Evolutionary conservation across 1,140 invertebrate genomes (phyloP), one percentile per base, ranked within the genome.

Genomic region (Scylla paramamosain): DNA sequence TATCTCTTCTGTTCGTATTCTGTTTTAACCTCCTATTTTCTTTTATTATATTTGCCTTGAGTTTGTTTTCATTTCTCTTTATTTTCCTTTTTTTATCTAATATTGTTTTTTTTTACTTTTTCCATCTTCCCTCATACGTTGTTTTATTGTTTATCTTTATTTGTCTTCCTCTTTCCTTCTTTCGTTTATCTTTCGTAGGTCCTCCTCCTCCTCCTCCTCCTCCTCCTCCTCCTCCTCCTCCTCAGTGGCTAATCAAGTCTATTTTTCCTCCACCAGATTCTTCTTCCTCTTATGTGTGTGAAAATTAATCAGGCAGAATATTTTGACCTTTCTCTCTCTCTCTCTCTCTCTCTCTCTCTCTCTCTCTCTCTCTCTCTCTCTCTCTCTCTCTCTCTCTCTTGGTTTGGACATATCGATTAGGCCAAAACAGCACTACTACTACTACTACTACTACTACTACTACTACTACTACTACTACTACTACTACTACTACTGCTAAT

Each of bases 351-450:
- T 89, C 32, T 45, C 31, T 89, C 87, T 89, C 87, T 89, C 88
- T 90, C 88, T 90, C 32, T 39, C 20, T 48, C 32, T 90, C 31
- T 89, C 87, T 89, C 87, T 89, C 32, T 89, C 87, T 32, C 87
- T 89, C 87, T 89, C 87, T 32, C 32, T 89, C 87, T 89, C 87
- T 89, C n/a, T 88, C 87, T 89, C n/a, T 89, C 88, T 90, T 3
- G 39, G 0, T 59, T 59, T 12, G 52, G 1, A 20, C 52, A 59
- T 59, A 59, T 59, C 52, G 16, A 59, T 12, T 59, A 12, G 52
- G 52, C 0, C 52, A 59, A 59, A 59, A 59, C 0, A 59, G 10
- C 16, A 59, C 52, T 39, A 39, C 39, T 39, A 39, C 39, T 39
- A 39, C 39, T 39, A 39, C 39, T 39, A 39, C 39, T 39, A 39